phyloP scores from a whole-genome alignment of 1,140 invertebrate genomes.

The Drosophila melanica region DNA sequence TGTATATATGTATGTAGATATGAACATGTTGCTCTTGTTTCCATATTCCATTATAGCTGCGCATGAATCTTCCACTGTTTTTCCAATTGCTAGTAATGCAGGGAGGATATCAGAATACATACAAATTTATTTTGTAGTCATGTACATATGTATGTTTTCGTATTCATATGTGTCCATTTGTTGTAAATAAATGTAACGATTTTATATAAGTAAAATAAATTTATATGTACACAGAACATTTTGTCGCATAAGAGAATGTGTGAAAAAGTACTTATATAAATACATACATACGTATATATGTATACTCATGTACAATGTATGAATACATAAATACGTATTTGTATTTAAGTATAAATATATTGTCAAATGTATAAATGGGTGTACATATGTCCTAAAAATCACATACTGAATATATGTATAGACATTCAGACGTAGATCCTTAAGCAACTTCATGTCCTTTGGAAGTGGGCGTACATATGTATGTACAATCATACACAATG shows the following conservation, averaged over 20 bases:
- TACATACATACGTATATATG: conserved; percentile 9
- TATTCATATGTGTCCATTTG: background rate
- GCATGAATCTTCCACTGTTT: conserved; percentile 49
- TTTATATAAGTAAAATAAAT: conserved; percentile 4
- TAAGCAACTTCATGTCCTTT: background rate
- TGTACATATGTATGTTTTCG: background rate
- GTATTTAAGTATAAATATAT: background rate
- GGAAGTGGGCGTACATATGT: background rate
- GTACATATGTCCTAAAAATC: background rate
- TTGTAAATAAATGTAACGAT: conserved; percentile 5
- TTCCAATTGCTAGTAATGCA: conserved; percentile 41
- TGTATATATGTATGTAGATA: background rate
- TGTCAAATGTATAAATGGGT: background rate
- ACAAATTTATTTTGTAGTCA: conserved; percentile 18
- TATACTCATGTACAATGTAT: background rate
- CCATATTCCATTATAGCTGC: conserved; percentile 50
- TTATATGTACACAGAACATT: background rate
- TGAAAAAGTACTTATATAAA: background rate
- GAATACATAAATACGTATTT: background rate
- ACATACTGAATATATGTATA: background rate
- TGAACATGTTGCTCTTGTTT: conserved; percentile 30
- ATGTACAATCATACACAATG: too few relatives aligned
- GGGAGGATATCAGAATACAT: conserved; percentile 6
- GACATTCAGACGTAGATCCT: background rate
- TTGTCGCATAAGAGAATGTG: background rate